phyloP scores from a whole-genome alignment of 1,140 invertebrate genomes.

The Neomicropteryx cornuta region DNA sequence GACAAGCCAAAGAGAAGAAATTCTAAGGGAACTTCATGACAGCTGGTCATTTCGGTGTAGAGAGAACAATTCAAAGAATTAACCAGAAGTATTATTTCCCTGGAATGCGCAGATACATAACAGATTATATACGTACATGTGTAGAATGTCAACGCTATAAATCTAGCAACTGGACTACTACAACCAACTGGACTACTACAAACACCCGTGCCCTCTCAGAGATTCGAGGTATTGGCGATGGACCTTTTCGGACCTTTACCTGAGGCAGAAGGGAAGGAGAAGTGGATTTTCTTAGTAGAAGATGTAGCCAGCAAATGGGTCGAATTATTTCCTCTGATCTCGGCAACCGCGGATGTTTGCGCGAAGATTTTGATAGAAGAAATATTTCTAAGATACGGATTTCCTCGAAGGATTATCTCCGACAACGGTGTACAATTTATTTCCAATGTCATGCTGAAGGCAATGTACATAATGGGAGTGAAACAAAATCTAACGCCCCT shows the following conservation, averaged over 20 bases:
- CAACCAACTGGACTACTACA: constrained; percentile 18
- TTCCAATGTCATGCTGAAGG: constrained; percentile 18
- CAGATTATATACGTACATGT: constrained; percentile 14
- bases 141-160: constrained; percentile 19
- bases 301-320: constrained; percentile 22
- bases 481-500: constrained; percentile 19
- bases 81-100: no score
- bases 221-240: constrained; percentile 20
- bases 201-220: constrained; percentile 8
- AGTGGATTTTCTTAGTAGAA: constrained; percentile 22
- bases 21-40: constrained; percentile 16
- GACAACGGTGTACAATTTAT: constrained; percentile 29
- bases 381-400: constrained; percentile 24
- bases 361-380: constrained; percentile 20
- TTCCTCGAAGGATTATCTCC: constrained; percentile 19
- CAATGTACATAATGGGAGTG: constrained; percentile 15
- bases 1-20: background rate
- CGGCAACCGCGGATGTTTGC: constrained; percentile 21
- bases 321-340: constrained; percentile 19
- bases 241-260: constrained; percentile 23
- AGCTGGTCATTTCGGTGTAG: constrained; percentile 19
- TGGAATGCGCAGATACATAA: constrained; percentile 14
- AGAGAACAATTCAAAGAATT: constrained; percentile 13
- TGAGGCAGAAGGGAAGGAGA: constrained; percentile 9
- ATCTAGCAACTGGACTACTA: constrained; percentile 15